Conservation (phyloP, 2,113 vertebrate species). For the Cygnus atratus region DNA sequence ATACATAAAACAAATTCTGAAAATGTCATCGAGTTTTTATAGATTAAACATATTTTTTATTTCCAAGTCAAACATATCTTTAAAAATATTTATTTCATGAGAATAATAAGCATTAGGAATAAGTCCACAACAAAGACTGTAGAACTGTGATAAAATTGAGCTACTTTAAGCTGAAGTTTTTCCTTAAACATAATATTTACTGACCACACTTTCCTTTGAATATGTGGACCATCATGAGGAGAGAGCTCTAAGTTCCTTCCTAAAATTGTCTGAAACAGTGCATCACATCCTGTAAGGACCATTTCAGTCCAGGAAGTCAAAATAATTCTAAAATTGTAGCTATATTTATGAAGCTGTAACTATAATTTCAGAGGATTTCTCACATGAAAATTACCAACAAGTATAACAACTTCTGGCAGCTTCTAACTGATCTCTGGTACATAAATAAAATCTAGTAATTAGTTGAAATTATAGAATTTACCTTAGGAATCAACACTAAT, state of each 20-base stretch:
- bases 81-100: not conserved
- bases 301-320: not conserved
- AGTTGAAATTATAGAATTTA: conserved; percentile 32
- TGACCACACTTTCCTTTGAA: not conserved
- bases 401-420: not conserved
- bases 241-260: not conserved
- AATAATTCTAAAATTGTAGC: not conserved
- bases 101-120: not conserved
- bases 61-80: not conserved
- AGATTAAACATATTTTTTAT: not conserved
- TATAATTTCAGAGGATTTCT: not conserved
- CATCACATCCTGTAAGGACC: not conserved
- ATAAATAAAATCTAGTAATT: conserved; percentile 33
- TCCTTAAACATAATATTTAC: not conserved
- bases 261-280: not conserved
- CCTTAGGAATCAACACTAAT: not conserved
- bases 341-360: not conserved
- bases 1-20: not conserved
- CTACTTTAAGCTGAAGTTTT: not conserved
- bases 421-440: conserved; percentile 20
- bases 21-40: not conserved
- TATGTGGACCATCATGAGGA: not conserved
- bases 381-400: not conserved
- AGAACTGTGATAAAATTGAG: not conserved
- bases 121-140: not conserved